These are phyloP conservation scores for Nebria salina DNA, from an alignment of 2,888 invertebrate genomes.

Conservation along the genomic window DNA sequence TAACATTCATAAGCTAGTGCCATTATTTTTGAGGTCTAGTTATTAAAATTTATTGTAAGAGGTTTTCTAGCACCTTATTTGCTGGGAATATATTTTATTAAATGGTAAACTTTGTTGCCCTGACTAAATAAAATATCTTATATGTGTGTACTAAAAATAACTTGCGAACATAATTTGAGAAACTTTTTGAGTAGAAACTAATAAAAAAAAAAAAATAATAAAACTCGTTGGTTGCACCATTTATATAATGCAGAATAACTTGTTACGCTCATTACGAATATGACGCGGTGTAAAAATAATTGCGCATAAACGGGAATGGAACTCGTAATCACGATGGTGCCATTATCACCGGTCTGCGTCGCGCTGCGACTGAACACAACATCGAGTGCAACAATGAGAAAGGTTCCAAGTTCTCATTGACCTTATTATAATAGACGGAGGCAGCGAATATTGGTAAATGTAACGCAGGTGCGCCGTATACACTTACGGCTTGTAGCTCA, in stretches of 20 bases:
- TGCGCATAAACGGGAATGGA: background rate
- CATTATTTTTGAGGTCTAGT: too few species aligned
- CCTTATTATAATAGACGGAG: slow-evolving; percentile 40
- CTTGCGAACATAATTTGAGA: background rate
- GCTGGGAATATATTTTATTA: too few species aligned
- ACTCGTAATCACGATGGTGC: slow-evolving; percentile 13
- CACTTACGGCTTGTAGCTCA: slow-evolving; percentile 32
- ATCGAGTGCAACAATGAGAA: slow-evolving; percentile 30
- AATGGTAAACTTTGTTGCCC: too few species aligned
- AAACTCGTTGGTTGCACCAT: background rate
- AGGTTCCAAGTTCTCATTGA: slow-evolving; percentile 44
- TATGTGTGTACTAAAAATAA: background rate
- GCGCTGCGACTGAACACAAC: background rate
- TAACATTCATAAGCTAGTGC: too few species aligned
- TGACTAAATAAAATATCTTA: too few species aligned
- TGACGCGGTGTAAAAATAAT: slow-evolving; percentile 1
- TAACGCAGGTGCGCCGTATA: slow-evolving; percentile 38
- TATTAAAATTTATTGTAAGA: too few species aligned
- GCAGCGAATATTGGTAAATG: slow-evolving; percentile 38
- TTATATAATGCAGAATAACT: background rate
- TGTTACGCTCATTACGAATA: background rate
- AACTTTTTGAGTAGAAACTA: background rate
- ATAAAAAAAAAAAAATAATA: background rate
- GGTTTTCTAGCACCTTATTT: too few species aligned
- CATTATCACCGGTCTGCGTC: slow-evolving; percentile 19